A percentile compares a stretch with the other conserved stretches of the same genome.
phyloP scores from a whole-genome alignment of 2,888 invertebrate species.

The Dendrolimus pini region DNA sequence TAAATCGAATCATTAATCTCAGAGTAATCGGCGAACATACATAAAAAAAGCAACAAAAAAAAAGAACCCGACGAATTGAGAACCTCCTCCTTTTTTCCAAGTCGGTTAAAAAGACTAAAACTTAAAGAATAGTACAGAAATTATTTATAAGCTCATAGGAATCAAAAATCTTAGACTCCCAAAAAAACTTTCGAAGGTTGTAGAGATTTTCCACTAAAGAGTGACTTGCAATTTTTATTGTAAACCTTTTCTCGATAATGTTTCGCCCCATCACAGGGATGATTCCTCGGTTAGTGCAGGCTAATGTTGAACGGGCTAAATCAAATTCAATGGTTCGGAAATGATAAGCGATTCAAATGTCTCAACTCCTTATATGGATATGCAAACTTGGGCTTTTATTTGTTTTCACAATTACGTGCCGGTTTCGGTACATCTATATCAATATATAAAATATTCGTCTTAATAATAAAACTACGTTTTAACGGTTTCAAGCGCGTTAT shows the following conservation, averaged over 20 bases:
- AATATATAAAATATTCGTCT: neutral
- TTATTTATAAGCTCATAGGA: no score
- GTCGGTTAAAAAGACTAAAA: no score
- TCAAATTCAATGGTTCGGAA: constrained; percentile 39
- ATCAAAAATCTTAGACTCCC: no score
- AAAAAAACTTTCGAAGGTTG: no score
- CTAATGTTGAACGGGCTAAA: neutral
- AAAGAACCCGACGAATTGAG: no score
- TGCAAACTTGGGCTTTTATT: constrained; percentile 9
- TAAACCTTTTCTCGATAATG: neutral
- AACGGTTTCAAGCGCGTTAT: no score
- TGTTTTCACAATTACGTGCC: neutral
- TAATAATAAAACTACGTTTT: no score
- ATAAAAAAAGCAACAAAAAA: no score
- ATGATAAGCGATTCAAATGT: constrained; percentile 49
- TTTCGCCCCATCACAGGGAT: neutral
- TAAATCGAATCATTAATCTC: no score
- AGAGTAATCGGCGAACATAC: no score
- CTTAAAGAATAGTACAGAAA: no score
- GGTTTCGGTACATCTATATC: neutral
- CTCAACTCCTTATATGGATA: constrained; percentile 30
- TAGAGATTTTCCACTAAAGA: neutral
- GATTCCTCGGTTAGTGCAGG: neutral
- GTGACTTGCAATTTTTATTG: constrained; percentile 1
- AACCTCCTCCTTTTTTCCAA: no score